Evolutionary conservation across 2,888 invertebrate species (phyloP), one percentile per base, ranked within the genome.

Genomic region (Nephrocerus scutellatus): DNA sequence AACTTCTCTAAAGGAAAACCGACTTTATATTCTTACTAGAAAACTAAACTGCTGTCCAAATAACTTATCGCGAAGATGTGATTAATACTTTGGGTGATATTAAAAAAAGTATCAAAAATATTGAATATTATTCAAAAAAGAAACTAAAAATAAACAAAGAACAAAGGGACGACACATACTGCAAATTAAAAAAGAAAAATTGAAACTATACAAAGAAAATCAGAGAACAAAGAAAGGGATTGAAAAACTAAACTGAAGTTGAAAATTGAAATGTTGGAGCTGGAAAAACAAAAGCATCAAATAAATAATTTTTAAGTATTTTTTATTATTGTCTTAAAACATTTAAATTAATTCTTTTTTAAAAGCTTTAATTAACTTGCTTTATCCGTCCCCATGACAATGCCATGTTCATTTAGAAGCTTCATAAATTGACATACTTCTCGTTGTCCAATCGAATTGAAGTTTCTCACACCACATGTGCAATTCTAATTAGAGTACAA

Each of bases 131-230:
- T 21, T 31, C 31, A 32, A 32, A 23, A 23, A 32, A 15, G 32
- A 32, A 32, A 16, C 23, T 32, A 16, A 15, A 32, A 32, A 32
- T 32, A 10, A 24, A 18, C 24, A 34, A 24, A 33, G 25, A 25
- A 19, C 12, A 34, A 12, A 34, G 26, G 9, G 25, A 34, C 24
- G 34, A 14, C 4, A n/a, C n/a, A 25, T 34, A 25, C 15, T 36
- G 21, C 24, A 35, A 26, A 26, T 26, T 9, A 42, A 42, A 12
- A 22, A 30, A 26, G 9, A 39, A 30, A 30, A 13, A 34, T n/a
- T 33, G 3, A 32, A 20, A 13, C 21, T 30, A 14, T 30, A 20
- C 18, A 31, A 24, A 15, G 18, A 24, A 31, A 26, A 31, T 16
- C 30, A 35, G 24, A 16, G n/a, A 14, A 24, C 7, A 33, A 6